Evolutionary conservation across 2,888 invertebrate species (phyloP).

Genomic region (Reticulitermes lucifugus): DNA sequence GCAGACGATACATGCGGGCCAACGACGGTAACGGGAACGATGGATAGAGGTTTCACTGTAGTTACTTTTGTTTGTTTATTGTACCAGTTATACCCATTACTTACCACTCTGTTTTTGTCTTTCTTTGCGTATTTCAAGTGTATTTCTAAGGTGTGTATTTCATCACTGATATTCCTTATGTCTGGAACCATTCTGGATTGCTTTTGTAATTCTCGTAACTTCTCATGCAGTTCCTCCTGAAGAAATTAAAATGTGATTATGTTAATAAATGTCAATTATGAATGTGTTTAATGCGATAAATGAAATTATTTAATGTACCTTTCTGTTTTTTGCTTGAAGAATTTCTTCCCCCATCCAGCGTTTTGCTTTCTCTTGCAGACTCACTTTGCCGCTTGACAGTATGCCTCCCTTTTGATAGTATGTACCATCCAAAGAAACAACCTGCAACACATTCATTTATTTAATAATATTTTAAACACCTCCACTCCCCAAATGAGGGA

Average conservation of each 20-base stretch:
- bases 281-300: no score
- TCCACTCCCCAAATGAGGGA: no score
- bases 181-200: neutral
- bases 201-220: neutral
- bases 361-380: neutral
- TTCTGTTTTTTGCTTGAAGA: neutral
- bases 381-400: neutral
- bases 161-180: neutral
- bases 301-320: neutral
- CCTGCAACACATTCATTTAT: neutral
- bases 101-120: neutral
- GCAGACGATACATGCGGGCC: no score
- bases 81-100: neutral
- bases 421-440: conserved; percentile 2
- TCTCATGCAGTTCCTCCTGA: neutral
- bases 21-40: no score
- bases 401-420: neutral
- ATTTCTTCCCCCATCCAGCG: neutral
- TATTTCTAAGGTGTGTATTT: neutral
- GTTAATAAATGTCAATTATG: no score
- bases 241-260: neutral
- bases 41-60: no score
- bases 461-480: no score
- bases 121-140: neutral
- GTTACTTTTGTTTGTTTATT: no score